Base-by-base conservation (phyloP, 2,113 vertebrate species). In the Anhinga anhinga region DNA sequence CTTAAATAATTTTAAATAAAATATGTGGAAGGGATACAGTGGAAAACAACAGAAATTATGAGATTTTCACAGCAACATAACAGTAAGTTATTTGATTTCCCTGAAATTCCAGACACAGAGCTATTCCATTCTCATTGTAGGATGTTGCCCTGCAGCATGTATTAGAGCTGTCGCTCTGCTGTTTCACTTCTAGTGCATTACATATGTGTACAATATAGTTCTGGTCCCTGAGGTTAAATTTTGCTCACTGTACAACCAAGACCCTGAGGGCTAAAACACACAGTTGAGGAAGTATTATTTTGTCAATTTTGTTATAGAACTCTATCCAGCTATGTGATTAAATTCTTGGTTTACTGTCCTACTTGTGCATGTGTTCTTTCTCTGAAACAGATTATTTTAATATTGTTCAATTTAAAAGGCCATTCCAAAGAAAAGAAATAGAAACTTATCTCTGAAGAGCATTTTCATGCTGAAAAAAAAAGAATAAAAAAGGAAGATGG, bases 71-170 rank as follows among this genome's bases (percentile, higher is more conserved):
- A 26, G 93, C 52, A 63, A 89, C 3, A 26, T 69, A 94, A 92
- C 72, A 90, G 78, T 61, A 96, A 95, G 55, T 94, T 96, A 97
- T 98, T 98, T 96, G 91, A 97, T 97, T 98, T 98, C 82, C 65
- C 65, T 96, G 96, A 97, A 98, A 97, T 97, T 98, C 76, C 67
- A 85, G 80, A 90, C 22, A 4, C 49, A 97, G 88, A 96, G 65
- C 89, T 98, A 96, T 96, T 97, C 86, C 14, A 67, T 61, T 95
- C 77, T 94, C 86, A 88, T 71, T 84, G 74, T 42, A 91, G 18
- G 72, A 95, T 95, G 96, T 90, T 96, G 95, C 97, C 95, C 95
- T 77, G 38, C 94, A 96, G 97, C 95, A 94, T 69, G 23, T 79
- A 96, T 98, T 96, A 96, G 91, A 97, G 74, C 82, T 90, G 88